Evolutionary conservation across 2,888 invertebrate species (phyloP), one percentile per base, ranked within the genome.

Genomic region (Eristalis intricaria): DNA sequence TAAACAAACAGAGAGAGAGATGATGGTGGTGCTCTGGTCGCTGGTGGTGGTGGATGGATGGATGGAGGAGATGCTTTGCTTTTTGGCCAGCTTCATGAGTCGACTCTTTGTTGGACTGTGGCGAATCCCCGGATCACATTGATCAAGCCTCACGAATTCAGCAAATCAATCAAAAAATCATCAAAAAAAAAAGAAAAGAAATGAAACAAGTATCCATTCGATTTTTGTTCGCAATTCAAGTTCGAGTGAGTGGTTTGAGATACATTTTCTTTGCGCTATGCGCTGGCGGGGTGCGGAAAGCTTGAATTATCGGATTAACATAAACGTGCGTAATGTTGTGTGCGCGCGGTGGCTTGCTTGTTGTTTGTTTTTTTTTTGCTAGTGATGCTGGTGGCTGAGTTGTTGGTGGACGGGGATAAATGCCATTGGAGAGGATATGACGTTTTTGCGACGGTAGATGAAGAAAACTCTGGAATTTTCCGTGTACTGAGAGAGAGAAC

Each of bases 301-400:
- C 58, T 83, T 86, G 88, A 89, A 89, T 89, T 90, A 90, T 90
- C 86, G 89, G 89, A 89, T 89, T 90, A 89, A 84, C 90, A 89
- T 90, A 90, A 90, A 90, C 88, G 89, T 90, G 90, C 90, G 90
- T 89, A 90, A 90, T 90, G 90, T 85, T 89, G 86, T 82, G 74
- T 90, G 90, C 90, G 90, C 90, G 78, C 38, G 29, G 69, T 66
- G 69, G 13, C 29, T 7, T 11, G 43, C 22, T 66, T 73, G 43
- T 58, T 71, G 76, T 63, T 8, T n/a, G n/a, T 65, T 65, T 58
- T 74, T 35, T 74, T 15, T 26, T 38, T 29, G 29, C 4, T 29
- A 0, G 4, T 26, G 26, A 26, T 26, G 29, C 23, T 68, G 32
- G 23, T 69, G 13, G 43, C 10, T 32, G 43, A 26, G 15, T 15